Conservation (phyloP, 1,140 invertebrate species). For the Heliconius melpomene region DNA sequence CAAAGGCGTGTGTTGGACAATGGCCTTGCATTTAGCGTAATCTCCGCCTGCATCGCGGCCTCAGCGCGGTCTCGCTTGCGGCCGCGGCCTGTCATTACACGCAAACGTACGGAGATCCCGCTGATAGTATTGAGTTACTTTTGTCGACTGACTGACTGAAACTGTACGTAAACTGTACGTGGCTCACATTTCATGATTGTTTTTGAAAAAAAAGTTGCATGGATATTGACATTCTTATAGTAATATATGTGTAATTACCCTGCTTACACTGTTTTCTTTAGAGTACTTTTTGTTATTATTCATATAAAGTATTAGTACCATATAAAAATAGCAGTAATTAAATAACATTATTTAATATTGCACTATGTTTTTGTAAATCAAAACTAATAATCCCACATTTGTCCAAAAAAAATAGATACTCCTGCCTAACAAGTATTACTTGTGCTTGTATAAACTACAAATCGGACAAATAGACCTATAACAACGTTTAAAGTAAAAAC, state of each 20-base stretch:
- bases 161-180: not conserved
- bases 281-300: too few relatives aligned
- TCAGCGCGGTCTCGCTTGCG: slow-evolving; percentile 26
- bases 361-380: not conserved
- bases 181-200: not conserved
- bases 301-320: not conserved
- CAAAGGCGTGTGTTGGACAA: slow-evolving; percentile 32
- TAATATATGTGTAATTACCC: not conserved
- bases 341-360: not conserved
- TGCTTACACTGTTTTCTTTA: not conserved
- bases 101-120: slow-evolving; percentile 2
- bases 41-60: slow-evolving; percentile 29
- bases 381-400: not conserved
- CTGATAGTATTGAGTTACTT: slow-evolving; percentile 25
- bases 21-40: slow-evolving; percentile 28
- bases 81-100: slow-evolving; percentile 10
- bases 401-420: not conserved
- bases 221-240: too few relatives aligned
- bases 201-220: not conserved
- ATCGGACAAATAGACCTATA: not conserved
- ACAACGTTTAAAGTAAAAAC: not conserved
- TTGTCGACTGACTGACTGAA: not conserved
- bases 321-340: too few relatives aligned
- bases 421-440: not conserved
- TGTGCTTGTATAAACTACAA: not conserved